These are phyloP conservation scores for Chunga burmeisteri DNA, from an alignment of 2,113 vertebrate genomes.

Conservation along the genomic window DNA sequence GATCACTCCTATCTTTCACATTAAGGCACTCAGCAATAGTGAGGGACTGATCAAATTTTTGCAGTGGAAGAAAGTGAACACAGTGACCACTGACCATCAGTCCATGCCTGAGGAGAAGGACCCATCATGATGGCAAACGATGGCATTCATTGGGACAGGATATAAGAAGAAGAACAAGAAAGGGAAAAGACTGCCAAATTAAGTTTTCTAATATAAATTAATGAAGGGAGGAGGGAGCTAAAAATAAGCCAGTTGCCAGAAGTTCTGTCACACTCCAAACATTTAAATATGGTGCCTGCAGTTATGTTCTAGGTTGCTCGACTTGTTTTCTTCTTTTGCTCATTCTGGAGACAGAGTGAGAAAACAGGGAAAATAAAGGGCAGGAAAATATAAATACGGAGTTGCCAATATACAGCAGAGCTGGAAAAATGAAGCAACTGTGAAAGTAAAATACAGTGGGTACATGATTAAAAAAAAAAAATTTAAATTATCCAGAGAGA, in stretches of 20 bases:
- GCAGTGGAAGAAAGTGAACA: background rate
- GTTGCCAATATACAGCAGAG: background rate
- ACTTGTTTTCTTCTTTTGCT: background rate
- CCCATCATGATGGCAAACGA: background rate
- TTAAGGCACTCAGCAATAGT: background rate
- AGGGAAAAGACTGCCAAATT: background rate
- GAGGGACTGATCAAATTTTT: background rate
- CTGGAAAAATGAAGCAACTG: background rate
- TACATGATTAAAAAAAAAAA: background rate
- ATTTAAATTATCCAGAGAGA: background rate
- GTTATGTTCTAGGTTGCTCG: background rate
- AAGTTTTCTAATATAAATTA: background rate
- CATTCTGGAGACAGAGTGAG: background rate
- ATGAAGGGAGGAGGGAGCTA: background rate
- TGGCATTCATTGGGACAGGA: background rate
- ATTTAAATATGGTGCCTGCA: background rate
- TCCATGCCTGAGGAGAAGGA: background rate
- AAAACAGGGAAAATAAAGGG: background rate
- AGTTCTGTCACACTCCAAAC: background rate
- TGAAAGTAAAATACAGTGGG: background rate
- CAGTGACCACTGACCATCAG: background rate
- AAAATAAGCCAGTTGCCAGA: background rate
- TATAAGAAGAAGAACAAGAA: background rate
- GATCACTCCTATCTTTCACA: background rate
- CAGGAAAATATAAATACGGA: background rate